These are phyloP conservation scores for Arremon aurantiirostris DNA, from an alignment of 2,797 vertebrate genomes.

Conservation along the genomic window DNA sequence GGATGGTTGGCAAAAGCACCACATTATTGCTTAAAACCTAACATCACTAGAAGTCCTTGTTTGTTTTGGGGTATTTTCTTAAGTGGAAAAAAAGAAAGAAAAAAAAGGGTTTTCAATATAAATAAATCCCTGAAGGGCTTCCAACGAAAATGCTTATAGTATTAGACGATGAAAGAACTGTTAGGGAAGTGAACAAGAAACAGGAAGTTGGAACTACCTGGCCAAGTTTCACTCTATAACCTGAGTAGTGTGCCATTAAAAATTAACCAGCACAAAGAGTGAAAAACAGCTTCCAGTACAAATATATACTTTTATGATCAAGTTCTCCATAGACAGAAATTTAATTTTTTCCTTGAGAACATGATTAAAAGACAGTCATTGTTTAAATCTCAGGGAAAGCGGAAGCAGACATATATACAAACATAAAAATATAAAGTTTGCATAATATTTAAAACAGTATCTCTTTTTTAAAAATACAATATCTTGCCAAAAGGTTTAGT, in stretches of 20 bases:
- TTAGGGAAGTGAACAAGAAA: constrained; percentile 13
- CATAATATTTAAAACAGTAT: background rate
- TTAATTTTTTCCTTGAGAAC: background rate
- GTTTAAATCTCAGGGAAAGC: background rate
- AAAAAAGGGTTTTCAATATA: background rate
- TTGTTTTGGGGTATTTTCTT: background rate
- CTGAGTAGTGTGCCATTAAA: background rate
- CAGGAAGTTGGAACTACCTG: constrained; percentile 13
- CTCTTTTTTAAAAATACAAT: background rate
- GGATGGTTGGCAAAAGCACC: background rate
- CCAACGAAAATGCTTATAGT: background rate
- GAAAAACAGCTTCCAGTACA: constrained; percentile 23
- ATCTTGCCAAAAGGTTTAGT: background rate
- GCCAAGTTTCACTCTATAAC: constrained; percentile 23
- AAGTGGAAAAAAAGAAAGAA: background rate
- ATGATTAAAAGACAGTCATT: background rate
- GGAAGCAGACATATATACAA: background rate
- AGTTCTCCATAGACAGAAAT: background rate
- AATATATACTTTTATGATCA: background rate
- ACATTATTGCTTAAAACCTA: background rate
- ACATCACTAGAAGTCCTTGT: background rate
- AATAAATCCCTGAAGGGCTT: constrained; percentile 7
- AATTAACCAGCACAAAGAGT: background rate
- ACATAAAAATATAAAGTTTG: background rate
- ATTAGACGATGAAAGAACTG: constrained; percentile 11